Evolutionary conservation across 1,140 invertebrate genomes (phyloP), one percentile per base, ranked within the genome.

Genomic region (Tetragnatha versicolor): DNA sequence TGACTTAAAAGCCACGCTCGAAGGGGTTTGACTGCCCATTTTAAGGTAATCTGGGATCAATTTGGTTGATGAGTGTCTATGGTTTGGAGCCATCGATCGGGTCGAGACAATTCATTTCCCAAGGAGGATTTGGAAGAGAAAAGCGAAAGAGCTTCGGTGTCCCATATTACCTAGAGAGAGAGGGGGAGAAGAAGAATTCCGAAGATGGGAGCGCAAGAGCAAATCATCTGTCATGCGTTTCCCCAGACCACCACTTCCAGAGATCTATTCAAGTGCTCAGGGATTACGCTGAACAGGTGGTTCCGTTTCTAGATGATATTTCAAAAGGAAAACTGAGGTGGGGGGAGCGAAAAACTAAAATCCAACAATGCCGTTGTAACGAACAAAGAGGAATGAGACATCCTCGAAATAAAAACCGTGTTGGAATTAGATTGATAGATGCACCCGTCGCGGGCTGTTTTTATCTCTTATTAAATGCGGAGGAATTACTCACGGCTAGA

Each of bases 391-490:
- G 61, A 66, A 77, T 66, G 58, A 66, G 73, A 66, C 47, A 66
- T 77, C 73, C 45, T 25, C 27, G 61, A 77, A 65, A 66, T 66
- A 77, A 77, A 77, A 77, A 77, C 61, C 73, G 42, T 77, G 60
- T 53, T 60, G 73, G 73, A 77, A 77, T 77, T 77, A 77, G 61
- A 77, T 65, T 77, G 73, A 77, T 77, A 65, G 73, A 77, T 77
- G 14, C 73, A 47, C 27, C 31, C 27, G 55, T 22, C 25, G 31
- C 42, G 42, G 27, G 22, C 73, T 55, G 60, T 77, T 77, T 63
- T 77, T 77, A 77, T 65, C 61, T 53, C 73, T 77, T 77, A 77
- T 77, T 77, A 77, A 77, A 77, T 77, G 73, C 60, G n/a, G 45
- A 61, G 60, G 61, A 77, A 77, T 77, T 53, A 66, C 47, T 66